Percentiles rank a stretch among this genome's conserved stretches.
Evolutionary conservation across 1,140 invertebrate species (phyloP).

Genomic region (Meloidogyne floridensis): DNA sequence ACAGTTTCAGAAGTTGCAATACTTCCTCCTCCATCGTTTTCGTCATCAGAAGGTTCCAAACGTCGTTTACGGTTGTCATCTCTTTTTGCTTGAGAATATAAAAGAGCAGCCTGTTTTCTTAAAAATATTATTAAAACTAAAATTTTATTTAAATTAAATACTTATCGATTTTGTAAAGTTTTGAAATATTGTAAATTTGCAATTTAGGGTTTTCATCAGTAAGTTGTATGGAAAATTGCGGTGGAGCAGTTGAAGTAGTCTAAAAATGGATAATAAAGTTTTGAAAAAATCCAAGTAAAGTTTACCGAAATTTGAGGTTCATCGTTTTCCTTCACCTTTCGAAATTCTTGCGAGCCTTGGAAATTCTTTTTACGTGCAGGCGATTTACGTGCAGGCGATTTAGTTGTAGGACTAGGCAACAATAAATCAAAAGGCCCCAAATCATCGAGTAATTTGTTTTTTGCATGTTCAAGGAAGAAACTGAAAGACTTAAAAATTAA

Average conservation of each 20-base stretch:
- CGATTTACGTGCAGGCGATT: too few species aligned
- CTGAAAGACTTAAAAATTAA: neutral
- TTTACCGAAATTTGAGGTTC: too few species aligned
- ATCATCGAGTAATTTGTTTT: neutral
- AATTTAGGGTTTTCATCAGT: neutral
- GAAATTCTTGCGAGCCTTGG: too few species aligned
- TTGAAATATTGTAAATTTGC: neutral
- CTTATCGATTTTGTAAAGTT: neutral
- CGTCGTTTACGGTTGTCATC: neutral
- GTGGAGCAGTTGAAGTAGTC: neutral
- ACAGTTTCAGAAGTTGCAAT: neutral
- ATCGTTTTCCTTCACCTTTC: too few species aligned
- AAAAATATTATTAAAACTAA: neutral
- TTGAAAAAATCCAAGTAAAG: too few species aligned
- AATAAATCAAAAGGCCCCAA: neutral
- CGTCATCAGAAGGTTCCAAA: slow-evolving; percentile 10
- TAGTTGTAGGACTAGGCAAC: neutral
- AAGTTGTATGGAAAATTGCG: neutral
- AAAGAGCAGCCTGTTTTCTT: neutral
- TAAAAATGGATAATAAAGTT: too few species aligned
- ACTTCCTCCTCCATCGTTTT: neutral
- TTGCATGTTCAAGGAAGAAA: neutral
- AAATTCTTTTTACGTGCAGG: too few species aligned
- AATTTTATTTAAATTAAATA: neutral
- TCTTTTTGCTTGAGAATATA: neutral